Conservation (phyloP, 2,113 vertebrate genomes). For the Lates calcarifer region DNA sequence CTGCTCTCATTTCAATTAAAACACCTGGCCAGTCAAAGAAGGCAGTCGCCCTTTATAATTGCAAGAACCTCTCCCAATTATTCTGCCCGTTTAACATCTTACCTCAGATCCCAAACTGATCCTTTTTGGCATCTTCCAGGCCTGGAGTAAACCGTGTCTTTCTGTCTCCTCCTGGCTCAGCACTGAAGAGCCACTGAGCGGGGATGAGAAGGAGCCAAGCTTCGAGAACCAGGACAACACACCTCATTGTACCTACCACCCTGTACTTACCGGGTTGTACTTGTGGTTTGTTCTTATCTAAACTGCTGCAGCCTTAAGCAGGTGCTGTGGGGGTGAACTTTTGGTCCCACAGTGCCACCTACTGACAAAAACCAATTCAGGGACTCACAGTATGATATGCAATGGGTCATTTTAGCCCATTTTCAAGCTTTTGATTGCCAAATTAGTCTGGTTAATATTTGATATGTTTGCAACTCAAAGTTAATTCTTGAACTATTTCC, state of each 20-base stretch:
- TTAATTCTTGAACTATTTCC: not conserved
- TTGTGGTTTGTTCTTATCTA: not conserved
- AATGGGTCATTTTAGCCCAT: slow-evolving; percentile 5
- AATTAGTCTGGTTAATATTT: slow-evolving; percentile 1
- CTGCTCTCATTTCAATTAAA: slow-evolving; percentile 35
- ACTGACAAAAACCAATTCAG: slow-evolving; percentile 34
- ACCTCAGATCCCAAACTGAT: slow-evolving; percentile 56
- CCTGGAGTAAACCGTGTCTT: slow-evolving; percentile 4
- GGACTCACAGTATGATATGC: not conserved
- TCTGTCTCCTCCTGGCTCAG: slow-evolving; percentile 7
- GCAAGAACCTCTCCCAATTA: slow-evolving; percentile 38
- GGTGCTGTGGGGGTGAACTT: not conserved
- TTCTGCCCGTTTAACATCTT: slow-evolving; percentile 57
- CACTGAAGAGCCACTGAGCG: not conserved
- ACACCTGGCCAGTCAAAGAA: slow-evolving; percentile 38
- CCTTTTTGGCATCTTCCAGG: slow-evolving; percentile 19
- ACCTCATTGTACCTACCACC: slow-evolving; percentile 12
- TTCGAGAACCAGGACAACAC: slow-evolving; percentile 25
- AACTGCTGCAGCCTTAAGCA: not conserved
- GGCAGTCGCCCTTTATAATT: slow-evolving; percentile 45
- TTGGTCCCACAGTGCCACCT: slow-evolving; percentile 82
- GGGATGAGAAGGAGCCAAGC: slow-evolving; percentile 4
- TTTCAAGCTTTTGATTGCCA: not conserved
- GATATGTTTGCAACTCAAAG: not conserved
- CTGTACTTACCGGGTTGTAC: slow-evolving; percentile 1